Evolutionary conservation across 2,888 invertebrate species (phyloP).

Genomic region (Troglohyphantes excavatus): DNA sequence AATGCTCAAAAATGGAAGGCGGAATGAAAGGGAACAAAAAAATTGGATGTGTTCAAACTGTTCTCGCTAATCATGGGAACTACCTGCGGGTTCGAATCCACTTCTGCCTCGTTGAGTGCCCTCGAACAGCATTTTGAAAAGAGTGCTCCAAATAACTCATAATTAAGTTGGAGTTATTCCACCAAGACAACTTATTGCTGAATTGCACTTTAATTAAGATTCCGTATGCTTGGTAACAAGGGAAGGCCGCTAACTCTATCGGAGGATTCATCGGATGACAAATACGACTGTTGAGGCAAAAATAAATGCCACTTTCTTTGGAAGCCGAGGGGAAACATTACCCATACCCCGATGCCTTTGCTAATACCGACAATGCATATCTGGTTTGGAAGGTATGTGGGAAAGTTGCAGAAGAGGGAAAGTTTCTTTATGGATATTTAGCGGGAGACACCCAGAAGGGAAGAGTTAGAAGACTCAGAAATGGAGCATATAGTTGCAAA

Average conservation of each 20-base stretch:
- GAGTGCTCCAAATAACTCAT: constrained; percentile 55
- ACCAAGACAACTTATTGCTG: constrained; percentile 70
- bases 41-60: background rate
- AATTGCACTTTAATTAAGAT: constrained; percentile 76
- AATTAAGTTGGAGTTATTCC: constrained; percentile 74
- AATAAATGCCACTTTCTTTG: constrained; percentile 45
- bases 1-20: constrained; percentile 40
- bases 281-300: constrained; percentile 43
- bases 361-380: constrained; percentile 7
- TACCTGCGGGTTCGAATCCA: constrained; percentile 72
- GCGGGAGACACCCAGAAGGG: no score
- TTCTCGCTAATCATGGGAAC: background rate
- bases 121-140: constrained; percentile 51
- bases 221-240: constrained; percentile 49
- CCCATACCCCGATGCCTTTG: constrained; percentile 15
- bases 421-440: no score
- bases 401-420: background rate
- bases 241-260: background rate
- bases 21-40: constrained; percentile 30
- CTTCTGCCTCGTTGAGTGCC: constrained; percentile 60
- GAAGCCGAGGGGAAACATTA: constrained; percentile 7
- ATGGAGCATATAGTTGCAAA: no score
- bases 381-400: background rate
- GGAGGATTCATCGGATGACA: constrained; percentile 20
- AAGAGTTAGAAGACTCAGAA: no score